phyloP scores from a whole-genome alignment of 2,888 invertebrate genomes.

The Sesamia inferens region DNA sequence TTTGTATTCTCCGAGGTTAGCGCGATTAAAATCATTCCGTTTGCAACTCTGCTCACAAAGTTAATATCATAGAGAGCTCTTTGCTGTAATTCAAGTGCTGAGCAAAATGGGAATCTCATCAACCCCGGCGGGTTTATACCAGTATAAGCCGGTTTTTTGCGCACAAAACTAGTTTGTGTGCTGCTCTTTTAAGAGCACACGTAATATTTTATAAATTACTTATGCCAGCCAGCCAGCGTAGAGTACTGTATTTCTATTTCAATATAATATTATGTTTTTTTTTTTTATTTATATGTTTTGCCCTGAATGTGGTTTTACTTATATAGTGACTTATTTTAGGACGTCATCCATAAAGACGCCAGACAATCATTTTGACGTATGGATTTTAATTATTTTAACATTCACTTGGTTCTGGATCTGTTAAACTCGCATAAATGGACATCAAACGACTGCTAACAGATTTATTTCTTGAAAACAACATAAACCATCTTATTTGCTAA shows the following conservation, averaged over 20 bases:
- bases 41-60: conserved; percentile 60
- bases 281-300: neutral
- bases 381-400: neutral
- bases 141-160: conserved; percentile 64
- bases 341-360: neutral
- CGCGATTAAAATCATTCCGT: conserved; percentile 67
- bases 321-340: neutral
- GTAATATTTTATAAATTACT: conserved; percentile 2
- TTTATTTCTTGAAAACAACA: conserved; percentile 20
- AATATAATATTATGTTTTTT: neutral
- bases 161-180: conserved; percentile 43
- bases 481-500: conserved; percentile 37
- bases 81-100: conserved; percentile 70
- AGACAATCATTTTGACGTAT: neutral
- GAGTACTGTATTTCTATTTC: neutral
- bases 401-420: neutral
- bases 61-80: conserved; percentile 68
- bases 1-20: conserved; percentile 62
- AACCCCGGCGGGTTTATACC: conserved; percentile 65
- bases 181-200: conserved; percentile 23
- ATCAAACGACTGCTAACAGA: conserved; percentile 2
- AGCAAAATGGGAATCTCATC: conserved; percentile 79
- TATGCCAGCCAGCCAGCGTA: too few relatives aligned
- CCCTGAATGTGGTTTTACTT: neutral
- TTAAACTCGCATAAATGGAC: neutral